Base-by-base conservation (phyloP, 1,140 invertebrate genomes). In the Paracyclopina nana region DNA sequence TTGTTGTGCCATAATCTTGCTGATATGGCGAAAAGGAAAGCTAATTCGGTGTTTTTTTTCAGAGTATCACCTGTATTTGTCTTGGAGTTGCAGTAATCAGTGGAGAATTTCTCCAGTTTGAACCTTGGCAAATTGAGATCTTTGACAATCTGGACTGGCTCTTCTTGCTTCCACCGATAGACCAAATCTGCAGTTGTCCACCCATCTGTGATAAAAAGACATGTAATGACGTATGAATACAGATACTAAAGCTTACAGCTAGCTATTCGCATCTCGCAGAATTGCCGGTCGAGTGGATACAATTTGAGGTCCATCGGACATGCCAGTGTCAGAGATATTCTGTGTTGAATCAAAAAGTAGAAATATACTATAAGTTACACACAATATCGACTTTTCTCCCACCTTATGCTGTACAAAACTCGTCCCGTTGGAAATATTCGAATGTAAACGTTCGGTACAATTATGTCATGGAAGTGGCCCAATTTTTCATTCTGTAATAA, bases 361-460 rank as follows among this genome's bases (percentile, higher is more conserved):
- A 31, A 14, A 31, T 14, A 31, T 31, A 31, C 8, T 9, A 9
- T 8, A 31, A 31, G 29, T 31, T 9, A 31, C 29, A 9, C 29
- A 31, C 8, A 8, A 9, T 14, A 31, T 8, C 8, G 14, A 31
- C 8, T 31, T 8, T 31, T 31, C 20, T 5, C 34, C 9, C 5
- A 38, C 34, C 34, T 38, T 71, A 92, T 92, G 71, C 85, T 91
- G 72, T 94, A 94, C 51, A 95, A 73, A 57, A 95, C 88, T 41
- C 81, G 80, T 51, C 90, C 90, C 59, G 90, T 76, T 31, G 87
- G 86, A 68, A 90, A 88, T 61, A 95, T 94, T 57, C 90, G 71
- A 61, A 95, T 88, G 70, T 95, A 87, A 51, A 95, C 85, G 66
- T 95, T 92, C 46, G 86, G 86, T 81, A 90, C 86, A 60, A 91